Conservation (phyloP, 92 coral and sea anemone genomes). For the Actinernus sp. region DNA sequence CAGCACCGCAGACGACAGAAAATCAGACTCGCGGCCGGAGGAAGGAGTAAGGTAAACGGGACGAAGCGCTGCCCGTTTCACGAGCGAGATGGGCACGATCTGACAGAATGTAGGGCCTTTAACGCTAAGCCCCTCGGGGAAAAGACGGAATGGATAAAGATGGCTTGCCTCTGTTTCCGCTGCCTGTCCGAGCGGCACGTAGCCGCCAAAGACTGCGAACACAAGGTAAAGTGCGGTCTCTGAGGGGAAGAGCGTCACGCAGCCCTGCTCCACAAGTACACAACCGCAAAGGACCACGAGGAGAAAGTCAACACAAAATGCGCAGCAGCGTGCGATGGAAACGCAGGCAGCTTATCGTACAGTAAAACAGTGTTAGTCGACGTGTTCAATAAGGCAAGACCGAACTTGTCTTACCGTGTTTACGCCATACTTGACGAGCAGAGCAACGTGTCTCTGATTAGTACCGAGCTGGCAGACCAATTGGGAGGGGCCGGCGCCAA, state of each 20-base stretch:
- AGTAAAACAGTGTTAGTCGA: constrained; percentile 2
- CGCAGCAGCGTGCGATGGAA: not conserved
- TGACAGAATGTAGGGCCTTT: constrained; percentile 56
- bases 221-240: not conserved
- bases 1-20: too few relatives aligned
- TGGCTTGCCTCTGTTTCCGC: constrained; percentile 67
- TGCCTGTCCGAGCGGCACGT: constrained; percentile 30
- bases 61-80: constrained; percentile 50
- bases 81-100: constrained; percentile 38
- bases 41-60: not conserved
- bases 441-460: constrained; percentile 4
- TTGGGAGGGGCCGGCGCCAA: constrained; percentile 35
- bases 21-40: too few relatives aligned
- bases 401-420: not conserved
- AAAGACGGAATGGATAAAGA: constrained; percentile 35
- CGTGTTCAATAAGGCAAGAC: not conserved
- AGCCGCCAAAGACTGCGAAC: constrained; percentile 1
- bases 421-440: constrained; percentile 20
- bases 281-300: not conserved
- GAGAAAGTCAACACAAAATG: constrained; percentile 11
- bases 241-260: constrained; percentile 6
- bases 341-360: not conserved
- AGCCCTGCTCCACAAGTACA: constrained; percentile 3
- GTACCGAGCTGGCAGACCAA: constrained; percentile 27
- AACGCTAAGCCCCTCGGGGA: constrained; percentile 29